These are phyloP conservation scores for Athrips mouffetella DNA, from an alignment of 2,888 invertebrate species.

Conservation along the genomic window DNA sequence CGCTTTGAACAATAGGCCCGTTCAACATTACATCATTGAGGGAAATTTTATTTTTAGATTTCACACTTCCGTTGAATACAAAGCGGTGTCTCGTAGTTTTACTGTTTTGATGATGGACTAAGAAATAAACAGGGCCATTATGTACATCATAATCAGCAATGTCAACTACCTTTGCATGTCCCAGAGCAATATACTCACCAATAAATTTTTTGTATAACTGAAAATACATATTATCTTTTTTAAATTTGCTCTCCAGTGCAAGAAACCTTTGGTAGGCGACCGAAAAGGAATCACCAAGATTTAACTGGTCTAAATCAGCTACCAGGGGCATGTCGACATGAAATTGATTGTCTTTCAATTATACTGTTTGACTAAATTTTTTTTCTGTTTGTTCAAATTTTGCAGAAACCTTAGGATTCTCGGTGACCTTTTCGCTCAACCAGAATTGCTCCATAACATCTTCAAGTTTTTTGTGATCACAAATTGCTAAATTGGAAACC, in stretches of 20 bases:
- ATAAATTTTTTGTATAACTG: slow-evolving; percentile 21
- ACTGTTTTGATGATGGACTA: slow-evolving; percentile 8
- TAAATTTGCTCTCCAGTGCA: slow-evolving; percentile 14
- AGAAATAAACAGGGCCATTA: slow-evolving; percentile 4
- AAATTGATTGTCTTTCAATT: slow-evolving; percentile 11
- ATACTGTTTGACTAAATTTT: slow-evolving; percentile 9
- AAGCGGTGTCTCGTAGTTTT: slow-evolving; percentile 1
- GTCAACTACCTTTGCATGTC: slow-evolving; percentile 17
- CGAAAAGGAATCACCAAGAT: slow-evolving; percentile 23
- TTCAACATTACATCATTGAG: slow-evolving; percentile 16
- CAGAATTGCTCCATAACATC: slow-evolving; percentile 26
- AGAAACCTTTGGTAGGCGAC: slow-evolving; percentile 21
- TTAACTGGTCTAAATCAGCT: slow-evolving; percentile 8
- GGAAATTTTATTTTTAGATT: neutral
- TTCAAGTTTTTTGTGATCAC: slow-evolving; percentile 19
- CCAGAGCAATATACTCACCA: slow-evolving; percentile 18
- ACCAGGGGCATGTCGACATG: slow-evolving; percentile 17
- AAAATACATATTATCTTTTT: no score
- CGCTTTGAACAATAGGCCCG: slow-evolving; percentile 7
- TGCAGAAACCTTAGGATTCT: neutral
- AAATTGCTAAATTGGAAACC: slow-evolving; percentile 16
- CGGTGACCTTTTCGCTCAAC: slow-evolving; percentile 22
- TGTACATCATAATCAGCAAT: slow-evolving; percentile 13
- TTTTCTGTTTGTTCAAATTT: slow-evolving; percentile 12
- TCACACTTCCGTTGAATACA: slow-evolving; percentile 5